Evolutionary conservation across 2,797 vertebrate species (phyloP).

Genomic region (Acanthurus leucopareius): DNA sequence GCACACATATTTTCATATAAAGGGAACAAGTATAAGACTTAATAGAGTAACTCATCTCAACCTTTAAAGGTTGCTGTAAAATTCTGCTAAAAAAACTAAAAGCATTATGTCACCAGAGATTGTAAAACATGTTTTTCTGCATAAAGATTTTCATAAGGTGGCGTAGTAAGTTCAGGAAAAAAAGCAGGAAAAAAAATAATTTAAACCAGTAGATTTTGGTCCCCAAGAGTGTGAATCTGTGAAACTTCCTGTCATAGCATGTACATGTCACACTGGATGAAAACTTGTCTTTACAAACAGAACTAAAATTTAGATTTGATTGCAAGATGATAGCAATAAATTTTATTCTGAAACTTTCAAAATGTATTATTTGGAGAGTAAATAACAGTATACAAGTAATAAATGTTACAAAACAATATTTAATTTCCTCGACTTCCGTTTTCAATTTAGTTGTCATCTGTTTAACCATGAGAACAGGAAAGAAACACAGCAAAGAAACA

Average conservation of each 20-base stretch:
- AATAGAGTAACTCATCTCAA: not conserved
- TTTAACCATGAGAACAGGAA: not conserved
- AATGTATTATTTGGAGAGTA: not conserved
- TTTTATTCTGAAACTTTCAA: not conserved
- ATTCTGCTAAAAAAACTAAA: not conserved
- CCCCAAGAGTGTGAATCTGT: not conserved
- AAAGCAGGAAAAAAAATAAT: no score
- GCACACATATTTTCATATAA: no score
- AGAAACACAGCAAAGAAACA: not conserved
- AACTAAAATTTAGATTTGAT: not conserved
- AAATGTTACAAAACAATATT: not conserved
- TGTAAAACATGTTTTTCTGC: not conserved
- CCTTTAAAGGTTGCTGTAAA: not conserved
- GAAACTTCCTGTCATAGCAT: not conserved
- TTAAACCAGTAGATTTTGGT: not conserved
- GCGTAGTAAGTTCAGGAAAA: no score
- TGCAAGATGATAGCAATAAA: not conserved
- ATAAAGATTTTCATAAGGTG: not conserved
- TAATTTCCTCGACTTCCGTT: not conserved
- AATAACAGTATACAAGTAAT: not conserved
- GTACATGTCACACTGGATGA: not conserved
- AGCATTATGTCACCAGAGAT: not conserved
- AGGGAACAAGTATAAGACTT: no score
- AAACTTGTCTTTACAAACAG: not conserved
- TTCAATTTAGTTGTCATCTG: not conserved